phyloP scores from a whole-genome alignment of 2,888 invertebrate species.

The Sialis lutaria region DNA sequence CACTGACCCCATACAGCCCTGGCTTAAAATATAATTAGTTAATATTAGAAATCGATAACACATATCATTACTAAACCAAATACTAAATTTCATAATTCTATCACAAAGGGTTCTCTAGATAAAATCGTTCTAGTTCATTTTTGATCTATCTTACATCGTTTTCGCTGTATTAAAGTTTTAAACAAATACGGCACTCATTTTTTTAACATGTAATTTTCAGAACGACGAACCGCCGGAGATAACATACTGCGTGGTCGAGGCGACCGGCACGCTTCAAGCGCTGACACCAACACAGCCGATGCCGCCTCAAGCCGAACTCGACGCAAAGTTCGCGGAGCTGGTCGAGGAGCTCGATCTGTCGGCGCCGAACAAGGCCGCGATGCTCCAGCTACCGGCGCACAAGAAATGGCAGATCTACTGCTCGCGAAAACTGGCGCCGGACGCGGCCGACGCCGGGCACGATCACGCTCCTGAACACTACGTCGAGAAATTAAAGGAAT shows the following conservation, averaged over 20 bases:
- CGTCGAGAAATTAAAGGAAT: constrained; percentile 69
- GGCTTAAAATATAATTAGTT: too few relatives aligned
- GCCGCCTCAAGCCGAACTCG: constrained; percentile 84
- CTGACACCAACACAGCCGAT: constrained; percentile 85
- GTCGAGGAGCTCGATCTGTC: constrained; percentile 91
- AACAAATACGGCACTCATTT: too few relatives aligned
- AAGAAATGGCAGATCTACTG: constrained; percentile 98
- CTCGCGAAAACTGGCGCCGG: constrained; percentile 57
- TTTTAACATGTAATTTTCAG: constrained; percentile 35
- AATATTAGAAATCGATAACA: too few relatives aligned
- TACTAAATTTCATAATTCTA: too few relatives aligned
- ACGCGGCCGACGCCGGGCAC: constrained; percentile 32
- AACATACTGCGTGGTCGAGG: constrained; percentile 84
- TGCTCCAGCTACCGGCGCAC: constrained; percentile 81
- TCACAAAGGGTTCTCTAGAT: too few relatives aligned
- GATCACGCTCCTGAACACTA: constrained; percentile 80
- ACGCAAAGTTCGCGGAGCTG: constrained; percentile 85
- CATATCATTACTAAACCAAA: too few relatives aligned
- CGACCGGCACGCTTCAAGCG: constrained; percentile 70
- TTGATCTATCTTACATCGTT: too few relatives aligned
- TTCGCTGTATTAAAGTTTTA: too few relatives aligned
- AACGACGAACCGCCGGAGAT: constrained; percentile 94
- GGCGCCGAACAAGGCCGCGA: constrained; percentile 83
- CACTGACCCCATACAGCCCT: too few relatives aligned
- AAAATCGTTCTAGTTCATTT: too few relatives aligned